Evolutionary conservation across 2,888 invertebrate genomes (phyloP).

Genomic region (Esperia sulphurella): DNA sequence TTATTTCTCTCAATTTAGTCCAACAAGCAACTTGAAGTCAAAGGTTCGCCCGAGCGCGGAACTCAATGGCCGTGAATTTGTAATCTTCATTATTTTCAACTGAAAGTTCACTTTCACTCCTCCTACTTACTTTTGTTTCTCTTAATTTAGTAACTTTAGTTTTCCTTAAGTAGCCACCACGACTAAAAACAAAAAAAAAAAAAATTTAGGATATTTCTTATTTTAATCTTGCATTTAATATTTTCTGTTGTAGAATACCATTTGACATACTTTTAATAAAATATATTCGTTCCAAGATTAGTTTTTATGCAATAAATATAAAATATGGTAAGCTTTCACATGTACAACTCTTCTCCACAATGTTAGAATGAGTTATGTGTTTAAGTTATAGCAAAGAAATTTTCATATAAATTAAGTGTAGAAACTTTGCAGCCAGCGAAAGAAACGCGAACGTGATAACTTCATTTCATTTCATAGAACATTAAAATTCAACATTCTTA

Average conservation of each 20-base stretch:
- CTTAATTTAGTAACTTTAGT: slow-evolving; percentile 27
- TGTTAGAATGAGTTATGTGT: slow-evolving; percentile 20
- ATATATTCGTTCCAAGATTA: not conserved
- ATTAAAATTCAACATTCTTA: slow-evolving; percentile 42
- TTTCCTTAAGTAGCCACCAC: not conserved
- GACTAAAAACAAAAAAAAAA: too few species aligned
- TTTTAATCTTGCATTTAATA: too few species aligned
- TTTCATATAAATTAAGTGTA: slow-evolving; percentile 65
- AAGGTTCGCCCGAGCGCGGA: slow-evolving; percentile 72
- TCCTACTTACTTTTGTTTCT: slow-evolving; percentile 50
- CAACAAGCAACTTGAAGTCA: slow-evolving; percentile 73
- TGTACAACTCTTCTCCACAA: slow-evolving; percentile 7
- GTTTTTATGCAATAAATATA: not conserved
- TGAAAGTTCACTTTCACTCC: slow-evolving; percentile 59
- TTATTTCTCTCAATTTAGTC: slow-evolving; percentile 78
- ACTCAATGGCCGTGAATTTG: slow-evolving; percentile 77
- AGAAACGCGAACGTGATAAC: slow-evolving; percentile 41
- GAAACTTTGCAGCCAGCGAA: slow-evolving; percentile 46
- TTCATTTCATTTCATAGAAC: slow-evolving; percentile 43
- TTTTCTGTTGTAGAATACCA: too few species aligned
- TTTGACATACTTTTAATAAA: too few species aligned
- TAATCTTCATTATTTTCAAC: slow-evolving; percentile 77
- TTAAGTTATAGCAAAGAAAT: slow-evolving; percentile 42
- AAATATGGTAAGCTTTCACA: not conserved
- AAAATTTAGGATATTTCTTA: too few species aligned